These are phyloP conservation scores for Drosophila parabipectinata DNA, from an alignment of 1,140 invertebrate genomes.

Conservation along the genomic window DNA sequence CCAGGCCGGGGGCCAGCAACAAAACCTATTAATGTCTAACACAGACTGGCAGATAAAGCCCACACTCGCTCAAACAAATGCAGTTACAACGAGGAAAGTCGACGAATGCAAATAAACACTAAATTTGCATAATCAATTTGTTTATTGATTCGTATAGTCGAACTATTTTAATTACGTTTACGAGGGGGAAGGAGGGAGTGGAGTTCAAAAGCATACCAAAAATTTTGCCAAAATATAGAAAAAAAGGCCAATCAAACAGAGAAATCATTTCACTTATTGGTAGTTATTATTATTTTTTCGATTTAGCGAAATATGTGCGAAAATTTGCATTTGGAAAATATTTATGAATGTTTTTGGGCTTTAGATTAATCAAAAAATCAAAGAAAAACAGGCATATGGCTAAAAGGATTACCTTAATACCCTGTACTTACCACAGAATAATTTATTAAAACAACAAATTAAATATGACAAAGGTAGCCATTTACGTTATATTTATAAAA, in stretches of 20 bases:
- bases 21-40: slow-evolving; percentile 74
- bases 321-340: slow-evolving; percentile 50
- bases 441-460: not conserved
- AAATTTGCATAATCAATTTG: slow-evolving; percentile 81
- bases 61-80: slow-evolving; percentile 6
- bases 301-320: slow-evolving; percentile 7
- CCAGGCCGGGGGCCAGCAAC: slow-evolving; percentile 46
- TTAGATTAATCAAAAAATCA: slow-evolving; percentile 56
- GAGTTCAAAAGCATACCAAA: slow-evolving; percentile 6
- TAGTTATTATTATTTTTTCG: slow-evolving; percentile 24
- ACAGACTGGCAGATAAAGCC: slow-evolving; percentile 3
- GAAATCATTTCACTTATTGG: slow-evolving; percentile 35
- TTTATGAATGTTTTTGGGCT: slow-evolving; percentile 44
- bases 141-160: slow-evolving; percentile 77
- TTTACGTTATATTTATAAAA: not conserved
- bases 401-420: not conserved
- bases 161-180: slow-evolving; percentile 76
- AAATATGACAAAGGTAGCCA: not conserved
- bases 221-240: slow-evolving; percentile 24
- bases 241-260: slow-evolving; percentile 24
- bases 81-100: slow-evolving; percentile 43
- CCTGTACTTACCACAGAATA: not conserved
- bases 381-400: not conserved
- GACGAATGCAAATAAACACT: slow-evolving; percentile 72
- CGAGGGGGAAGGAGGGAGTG: not conserved